phyloP scores from a whole-genome alignment of 1,140 invertebrate species.

The Metopolophium dirhodum region DNA sequence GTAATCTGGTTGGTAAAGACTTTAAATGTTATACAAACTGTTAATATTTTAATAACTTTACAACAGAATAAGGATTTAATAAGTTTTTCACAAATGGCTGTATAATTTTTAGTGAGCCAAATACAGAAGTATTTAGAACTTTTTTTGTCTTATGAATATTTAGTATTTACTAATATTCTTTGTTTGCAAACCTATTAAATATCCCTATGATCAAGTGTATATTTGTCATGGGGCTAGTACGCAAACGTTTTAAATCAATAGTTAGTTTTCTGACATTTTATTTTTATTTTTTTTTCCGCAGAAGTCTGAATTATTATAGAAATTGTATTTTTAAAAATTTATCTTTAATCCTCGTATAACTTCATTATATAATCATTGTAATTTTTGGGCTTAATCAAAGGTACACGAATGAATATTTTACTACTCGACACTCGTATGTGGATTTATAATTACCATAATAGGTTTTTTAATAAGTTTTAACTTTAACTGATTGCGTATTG shows the following conservation, averaged over 20 bases:
- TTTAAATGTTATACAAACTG: not conserved
- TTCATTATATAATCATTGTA: not conserved
- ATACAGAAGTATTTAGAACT: not conserved
- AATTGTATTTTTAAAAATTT: too few species aligned
- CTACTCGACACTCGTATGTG: not conserved
- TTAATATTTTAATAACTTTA: constrained; percentile 23
- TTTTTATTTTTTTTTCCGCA: not conserved
- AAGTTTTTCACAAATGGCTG: not conserved
- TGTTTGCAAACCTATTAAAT: not conserved
- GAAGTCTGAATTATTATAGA: not conserved
- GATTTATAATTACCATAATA: not conserved
- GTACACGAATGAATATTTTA: not conserved
- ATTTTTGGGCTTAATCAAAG: not conserved
- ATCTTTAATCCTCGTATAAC: not conserved
- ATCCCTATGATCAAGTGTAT: not conserved
- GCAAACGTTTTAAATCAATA: too few species aligned
- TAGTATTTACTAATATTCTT: not conserved
- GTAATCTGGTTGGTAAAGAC: not conserved
- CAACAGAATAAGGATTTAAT: not conserved
- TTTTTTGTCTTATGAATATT: not conserved
- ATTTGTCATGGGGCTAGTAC: not conserved
- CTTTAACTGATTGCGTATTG: not conserved
- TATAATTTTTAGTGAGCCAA: not conserved
- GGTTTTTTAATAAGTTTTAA: not conserved
- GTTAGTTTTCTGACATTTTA: not conserved